Percentiles rank a stretch among this genome's conserved stretches.
Conservation (phyloP, 1,140 invertebrate genomes). For the Drosophila guanche region DNA sequence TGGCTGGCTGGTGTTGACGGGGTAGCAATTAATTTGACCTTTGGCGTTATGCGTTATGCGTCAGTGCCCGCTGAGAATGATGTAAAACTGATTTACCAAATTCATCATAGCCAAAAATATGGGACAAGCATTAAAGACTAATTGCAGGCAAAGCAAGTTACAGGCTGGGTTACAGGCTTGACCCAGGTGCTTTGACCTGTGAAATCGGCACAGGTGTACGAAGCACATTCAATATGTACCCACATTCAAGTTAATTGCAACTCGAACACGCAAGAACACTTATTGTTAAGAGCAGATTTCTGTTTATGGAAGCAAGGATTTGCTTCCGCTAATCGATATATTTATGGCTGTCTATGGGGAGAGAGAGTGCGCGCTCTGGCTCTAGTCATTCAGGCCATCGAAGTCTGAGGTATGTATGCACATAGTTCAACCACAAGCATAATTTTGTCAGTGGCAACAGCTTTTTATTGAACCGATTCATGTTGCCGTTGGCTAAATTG, state of each 20-base stretch:
- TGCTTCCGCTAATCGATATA: constrained; percentile 69
- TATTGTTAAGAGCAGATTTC: constrained; percentile 51
- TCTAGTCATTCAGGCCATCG: constrained; percentile 54
- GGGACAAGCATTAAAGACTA: constrained; percentile 78
- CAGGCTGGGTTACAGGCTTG: constrained; percentile 13
- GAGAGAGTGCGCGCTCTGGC: constrained; percentile 18
- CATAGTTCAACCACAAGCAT: constrained; percentile 35
- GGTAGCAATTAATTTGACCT: constrained; percentile 58
- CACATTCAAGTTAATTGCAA: constrained; percentile 57
- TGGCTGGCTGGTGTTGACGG: constrained; percentile 1
- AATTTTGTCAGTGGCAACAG: constrained; percentile 40
- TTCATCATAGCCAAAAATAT: constrained; percentile 52
- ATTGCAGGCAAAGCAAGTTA: constrained; percentile 58
- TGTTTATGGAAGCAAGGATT: constrained; percentile 6
- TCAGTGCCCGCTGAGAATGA: constrained; percentile 48
- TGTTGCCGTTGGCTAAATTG: constrained; percentile 64
- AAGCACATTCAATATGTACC: background rate
- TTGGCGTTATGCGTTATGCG: constrained; percentile 61
- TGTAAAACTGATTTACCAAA: constrained; percentile 21
- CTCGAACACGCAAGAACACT: constrained; percentile 58
- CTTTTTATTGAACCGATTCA: constrained; percentile 28
- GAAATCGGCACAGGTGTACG: constrained; percentile 70
- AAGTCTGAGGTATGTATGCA: no score
- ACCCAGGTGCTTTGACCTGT: constrained; percentile 32
- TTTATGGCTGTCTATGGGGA: constrained; percentile 56